Evolutionary conservation across 2,113 vertebrate species (phyloP), one percentile per base, ranked within the genome.

Genomic region (Collichthys lucidus): DNA sequence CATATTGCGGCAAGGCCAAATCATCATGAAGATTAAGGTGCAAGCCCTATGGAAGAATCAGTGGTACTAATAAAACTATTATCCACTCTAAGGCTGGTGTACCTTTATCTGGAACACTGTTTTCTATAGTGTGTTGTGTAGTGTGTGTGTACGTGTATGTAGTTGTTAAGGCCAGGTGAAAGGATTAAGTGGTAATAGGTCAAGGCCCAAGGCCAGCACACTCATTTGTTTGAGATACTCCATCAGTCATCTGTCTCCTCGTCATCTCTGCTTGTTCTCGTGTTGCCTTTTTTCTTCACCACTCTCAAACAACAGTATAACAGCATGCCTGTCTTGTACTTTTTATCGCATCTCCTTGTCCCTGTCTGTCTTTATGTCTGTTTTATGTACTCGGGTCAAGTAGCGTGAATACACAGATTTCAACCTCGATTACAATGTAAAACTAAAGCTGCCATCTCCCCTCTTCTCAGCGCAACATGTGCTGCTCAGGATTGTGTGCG

Each of bases 401-500:
- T 55, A 67, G 78, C 6, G 40, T 55, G 70, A 69, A 68, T 77
- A 26, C 56, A 66, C 46, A 63, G 63, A 76, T 86, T 83, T 90
- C 62, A 79, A 10, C 63, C 68, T 76, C 11, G 15, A 74, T 80
- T 52, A 68, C 26, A 80, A 66, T 46, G 62, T 63, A 61, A 80
- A 79, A 60, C 76, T 74, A 15, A 85, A 86, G 26, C 9, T 9
- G 15, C 14, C 15, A 2, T 68, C n/a, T 16, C 40, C 24, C 29
- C 64, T 35, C 49, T 65, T 72, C 62, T 65, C 44, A 55, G 17
- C 7, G 22, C 31, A 81, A 73, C 84, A 80, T 90, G 62, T 85
- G 88, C 79, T 88, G 85, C 86, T 88, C 44, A 57, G 76, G 80
- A 83, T 74, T 86, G 73, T 75, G 40, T 83, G 64, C 16, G 29